Evolutionary conservation across 2,888 invertebrate species (phyloP), one percentile per base, ranked within the genome.

Genomic region (Pocota personata): DNA sequence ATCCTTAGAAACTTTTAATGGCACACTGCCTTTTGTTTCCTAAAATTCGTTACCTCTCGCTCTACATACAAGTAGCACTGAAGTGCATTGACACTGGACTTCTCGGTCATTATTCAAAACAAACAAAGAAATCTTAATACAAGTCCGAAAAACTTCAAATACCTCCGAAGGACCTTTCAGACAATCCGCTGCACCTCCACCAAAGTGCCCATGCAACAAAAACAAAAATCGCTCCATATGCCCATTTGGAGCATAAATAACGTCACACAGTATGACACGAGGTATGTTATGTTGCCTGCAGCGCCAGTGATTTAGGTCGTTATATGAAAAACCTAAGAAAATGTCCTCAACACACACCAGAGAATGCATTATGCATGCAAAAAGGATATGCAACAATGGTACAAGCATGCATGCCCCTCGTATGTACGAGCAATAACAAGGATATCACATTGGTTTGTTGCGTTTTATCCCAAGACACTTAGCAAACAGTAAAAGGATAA

Each of bases 281-380:
- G 43, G 8, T 55, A 67, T 67, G 75, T 60, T 46, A n/a, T n/a
- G 32, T 32, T 37, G 32, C 58, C 32, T 24, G 35, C 60, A 58
- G 66, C 60, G 12, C 19, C 66, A 52, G 32, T 73, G 75, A 84
- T 55, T 46, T 79, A 75, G 84, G 75, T 75, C 84, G 80, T 57
- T 75, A 35, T 40, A 57, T 37, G 67, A 71, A 37, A 67, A 32
- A 57, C 40, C 62, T 62, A 48, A 69, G 69, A 69, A 73, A 83
- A 67, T 40, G 50, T 57, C 69, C 43, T 21, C 21, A 50, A 37
- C 75, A 79, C 35, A 64, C 57, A 58, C 37, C 50, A 50, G 10
- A 58, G 58, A 80, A 75, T 76, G 80, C 80, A 84, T 86, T 80
- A 80, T 86, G 86, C 76, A 80, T 86, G 86, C 80, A 84, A 75